Base-by-base conservation (phyloP, 2,888 invertebrate species). In the Euzophera pinguis region DNA sequence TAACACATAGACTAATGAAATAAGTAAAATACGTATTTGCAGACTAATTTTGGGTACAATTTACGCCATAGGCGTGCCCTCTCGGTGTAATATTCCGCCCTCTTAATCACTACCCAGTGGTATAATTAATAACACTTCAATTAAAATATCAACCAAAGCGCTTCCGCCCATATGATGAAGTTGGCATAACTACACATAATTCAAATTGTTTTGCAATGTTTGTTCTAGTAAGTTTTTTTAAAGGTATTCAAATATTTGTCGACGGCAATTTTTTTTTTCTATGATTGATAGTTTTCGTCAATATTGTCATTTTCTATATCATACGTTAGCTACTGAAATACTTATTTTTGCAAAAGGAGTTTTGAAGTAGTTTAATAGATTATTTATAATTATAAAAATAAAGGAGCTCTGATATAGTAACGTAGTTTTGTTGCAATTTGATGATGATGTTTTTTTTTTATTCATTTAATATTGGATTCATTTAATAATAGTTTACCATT, bases 41-140 rank as follows among this genome's bases (percentile, higher is more conserved):
- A 62, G 62, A 67, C 63, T 62, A 65, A 71, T 65, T 61, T 64
- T 55, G 58, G 57, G 59, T 62, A 67, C 67, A 69, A 69, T 71
- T 75, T 70, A 74, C 64, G 69, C 68, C 64, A 73, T 77, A 77
- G 84, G 84, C 83, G 83, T 79, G 72, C 71, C 78, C 67, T 72
- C 64, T 72, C 64, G 53, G 62, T 63, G 68, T 70, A 79, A 82
- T 81, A 83, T 81, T 79, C 82, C 84, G 82, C 85, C 86, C 84
- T 79, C 75, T 83, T 83, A 82, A 86, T 81, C 76, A 81, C 80
- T 75, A 79, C 78, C 71, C 76, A 73, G 67, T 67, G 73, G 73
- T 78, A 84, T 86, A 84, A 86, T 85, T 85, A 87, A 85, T 84
- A 84, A 81, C 82, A 78, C 78, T 77, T 83, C 81, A 84, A 87